These are phyloP conservation scores for Montipora sp. DNA, from an alignment of 64 coral and sea anemone species.

Conservation along the genomic window DNA sequence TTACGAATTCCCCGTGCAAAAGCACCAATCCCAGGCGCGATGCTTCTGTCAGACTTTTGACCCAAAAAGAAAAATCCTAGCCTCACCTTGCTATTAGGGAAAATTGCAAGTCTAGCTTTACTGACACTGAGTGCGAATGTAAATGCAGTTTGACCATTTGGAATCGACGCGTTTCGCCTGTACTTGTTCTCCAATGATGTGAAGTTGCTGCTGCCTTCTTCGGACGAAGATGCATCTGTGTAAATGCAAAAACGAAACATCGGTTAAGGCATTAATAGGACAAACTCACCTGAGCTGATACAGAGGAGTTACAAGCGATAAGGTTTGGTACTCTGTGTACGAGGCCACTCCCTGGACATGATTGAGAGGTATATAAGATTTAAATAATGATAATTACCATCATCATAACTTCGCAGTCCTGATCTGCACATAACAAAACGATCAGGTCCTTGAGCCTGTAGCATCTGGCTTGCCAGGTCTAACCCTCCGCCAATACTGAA, in stretches of 20 bases:
- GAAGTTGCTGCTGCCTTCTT: slow-evolving; percentile 86
- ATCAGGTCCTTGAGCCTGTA: slow-evolving; percentile 75
- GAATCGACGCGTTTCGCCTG: slow-evolving; percentile 51
- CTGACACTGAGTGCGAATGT: slow-evolving; percentile 72
- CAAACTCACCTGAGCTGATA: too few relatives aligned
- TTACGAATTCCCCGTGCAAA: too few relatives aligned
- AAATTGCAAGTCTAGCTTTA: slow-evolving; percentile 78
- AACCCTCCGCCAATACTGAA: slow-evolving; percentile 71
- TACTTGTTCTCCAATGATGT: slow-evolving; percentile 83
- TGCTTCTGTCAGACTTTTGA: too few relatives aligned
- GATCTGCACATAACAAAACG: slow-evolving; percentile 98
- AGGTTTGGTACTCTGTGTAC: too few relatives aligned
- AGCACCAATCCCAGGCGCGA: too few relatives aligned
- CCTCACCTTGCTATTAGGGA: slow-evolving; percentile 79
- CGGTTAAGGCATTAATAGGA: too few relatives aligned
- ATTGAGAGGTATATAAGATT: background rate
- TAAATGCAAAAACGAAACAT: background rate
- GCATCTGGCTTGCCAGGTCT: slow-evolving; percentile 89
- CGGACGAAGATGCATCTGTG: slow-evolving; percentile 83
- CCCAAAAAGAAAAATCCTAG: background rate
- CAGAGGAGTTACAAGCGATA: too few relatives aligned
- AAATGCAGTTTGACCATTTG: slow-evolving; percentile 74
- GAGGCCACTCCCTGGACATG: background rate
- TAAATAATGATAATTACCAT: slow-evolving; percentile 44
- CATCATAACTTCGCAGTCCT: slow-evolving; percentile 66